A percentile compares a stretch with the other conserved stretches of the same genome.
Evolutionary conservation across 2,797 vertebrate genomes (phyloP).

Genomic region (Cossypha caffra): DNA sequence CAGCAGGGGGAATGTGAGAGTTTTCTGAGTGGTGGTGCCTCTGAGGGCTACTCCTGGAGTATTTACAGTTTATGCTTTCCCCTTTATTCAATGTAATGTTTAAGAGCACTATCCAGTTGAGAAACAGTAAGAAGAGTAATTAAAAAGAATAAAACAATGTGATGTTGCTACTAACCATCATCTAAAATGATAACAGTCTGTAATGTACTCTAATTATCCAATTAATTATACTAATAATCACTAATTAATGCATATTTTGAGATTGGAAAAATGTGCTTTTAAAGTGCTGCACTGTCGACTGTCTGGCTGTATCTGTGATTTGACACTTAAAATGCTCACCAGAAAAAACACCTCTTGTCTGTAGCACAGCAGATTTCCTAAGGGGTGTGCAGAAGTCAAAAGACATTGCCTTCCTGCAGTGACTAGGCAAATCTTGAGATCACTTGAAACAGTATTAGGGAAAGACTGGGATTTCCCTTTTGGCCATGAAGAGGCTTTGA

Average conservation of each 20-base stretch:
- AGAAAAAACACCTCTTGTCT: background rate
- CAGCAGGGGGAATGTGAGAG: rapidly evolving
- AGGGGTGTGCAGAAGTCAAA: background rate
- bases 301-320: background rate
- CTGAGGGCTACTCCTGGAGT: background rate
- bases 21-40: background rate
- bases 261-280: background rate
- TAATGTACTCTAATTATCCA: background rate
- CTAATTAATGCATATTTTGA: background rate
- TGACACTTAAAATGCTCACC: background rate
- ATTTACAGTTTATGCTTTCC: background rate
- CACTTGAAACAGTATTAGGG: background rate
- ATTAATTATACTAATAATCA: background rate
- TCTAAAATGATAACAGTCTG: background rate
- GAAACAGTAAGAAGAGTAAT: background rate
- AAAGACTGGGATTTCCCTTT: background rate
- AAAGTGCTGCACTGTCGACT: background rate
- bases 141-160: background rate
- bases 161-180: background rate
- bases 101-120: background rate
- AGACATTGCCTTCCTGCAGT: background rate
- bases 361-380: background rate
- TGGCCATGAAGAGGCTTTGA: background rate
- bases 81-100: background rate
- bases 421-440: background rate